Percentiles rank a stretch among this genome's conserved stretches.
phyloP scores from a whole-genome alignment of 2,888 invertebrate genomes.

The Timandra comae region DNA sequence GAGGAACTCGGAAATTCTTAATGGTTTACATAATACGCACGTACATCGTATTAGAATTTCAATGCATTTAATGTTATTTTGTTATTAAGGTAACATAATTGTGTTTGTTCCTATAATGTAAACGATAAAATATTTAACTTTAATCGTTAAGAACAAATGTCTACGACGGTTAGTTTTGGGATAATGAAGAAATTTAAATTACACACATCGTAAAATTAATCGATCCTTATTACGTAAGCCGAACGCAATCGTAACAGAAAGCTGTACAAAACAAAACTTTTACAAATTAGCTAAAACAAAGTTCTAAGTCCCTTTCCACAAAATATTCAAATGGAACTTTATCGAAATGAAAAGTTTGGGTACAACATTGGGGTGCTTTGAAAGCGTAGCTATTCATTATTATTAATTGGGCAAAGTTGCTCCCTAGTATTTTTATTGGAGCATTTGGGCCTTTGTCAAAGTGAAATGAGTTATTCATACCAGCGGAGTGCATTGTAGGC shows the following conservation, averaged over 20 bases:
- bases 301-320: slow-evolving; percentile 45
- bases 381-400: slow-evolving; percentile 52
- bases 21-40: too few species aligned
- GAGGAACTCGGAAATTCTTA: slow-evolving; percentile 26
- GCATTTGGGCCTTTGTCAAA: slow-evolving; percentile 52
- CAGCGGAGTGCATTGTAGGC: slow-evolving; percentile 50
- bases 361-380: slow-evolving; percentile 51
- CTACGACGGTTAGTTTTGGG: too few species aligned
- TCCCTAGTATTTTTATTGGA: slow-evolving; percentile 52
- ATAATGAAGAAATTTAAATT: slow-evolving; percentile 35
- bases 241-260: slow-evolving; percentile 46
- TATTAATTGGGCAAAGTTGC: slow-evolving; percentile 66
- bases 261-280: slow-evolving; percentile 35
- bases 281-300: slow-evolving; percentile 38
- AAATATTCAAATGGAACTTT: slow-evolving; percentile 52
- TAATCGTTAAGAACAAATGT: slow-evolving; percentile 1
- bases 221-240: slow-evolving; percentile 51
- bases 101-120: slow-evolving; percentile 1
- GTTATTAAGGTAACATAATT: too few species aligned
- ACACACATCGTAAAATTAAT: slow-evolving; percentile 65
- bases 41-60: too few species aligned
- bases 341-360: slow-evolving; percentile 57
- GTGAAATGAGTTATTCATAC: slow-evolving; percentile 36
- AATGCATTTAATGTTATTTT: too few species aligned
- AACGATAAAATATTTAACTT: slow-evolving; percentile 11